A percentile compares a stretch with the other conserved stretches of the same genome.
These are phyloP conservation scores for Chloromyia formosa DNA, from an alignment of 2,888 invertebrate species.

Conservation along the genomic window DNA sequence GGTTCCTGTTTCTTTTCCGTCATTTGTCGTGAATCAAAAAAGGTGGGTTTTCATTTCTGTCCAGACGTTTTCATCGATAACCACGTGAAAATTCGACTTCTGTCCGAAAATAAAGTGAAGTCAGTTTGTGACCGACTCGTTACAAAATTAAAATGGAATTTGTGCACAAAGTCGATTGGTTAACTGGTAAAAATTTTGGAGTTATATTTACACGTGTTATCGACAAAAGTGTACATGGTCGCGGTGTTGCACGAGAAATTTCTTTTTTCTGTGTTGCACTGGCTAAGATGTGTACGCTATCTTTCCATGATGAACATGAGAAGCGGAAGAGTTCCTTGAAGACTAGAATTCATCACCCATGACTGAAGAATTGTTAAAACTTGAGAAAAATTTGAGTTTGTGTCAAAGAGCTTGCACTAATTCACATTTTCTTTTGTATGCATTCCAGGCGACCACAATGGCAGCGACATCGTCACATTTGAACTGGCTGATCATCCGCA, in stretches of 20 bases:
- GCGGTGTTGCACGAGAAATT: neutral
- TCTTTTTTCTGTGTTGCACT: neutral
- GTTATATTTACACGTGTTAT: slow-evolving; percentile 30
- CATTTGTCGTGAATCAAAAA: slow-evolving; percentile 58
- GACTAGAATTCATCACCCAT: slow-evolving; percentile 64
- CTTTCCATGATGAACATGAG: slow-evolving; percentile 58
- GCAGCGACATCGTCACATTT: slow-evolving; percentile 61
- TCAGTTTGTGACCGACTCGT: neutral
- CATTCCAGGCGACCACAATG: slow-evolving; percentile 53
- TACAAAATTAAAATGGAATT: neutral
- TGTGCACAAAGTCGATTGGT: neutral
- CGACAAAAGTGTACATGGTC: neutral
- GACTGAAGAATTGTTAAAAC: slow-evolving; percentile 55
- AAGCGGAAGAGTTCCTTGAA: slow-evolving; percentile 63
- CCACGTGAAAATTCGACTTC: slow-evolving; percentile 53
- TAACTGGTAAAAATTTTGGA: slow-evolving; percentile 24
- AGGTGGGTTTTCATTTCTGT: slow-evolving; percentile 60
- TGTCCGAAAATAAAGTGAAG: neutral
- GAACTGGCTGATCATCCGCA: slow-evolving; percentile 65
- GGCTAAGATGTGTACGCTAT: neutral
- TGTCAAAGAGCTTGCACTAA: neutral
- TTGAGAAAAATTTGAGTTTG: neutral
- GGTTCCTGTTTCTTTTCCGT: slow-evolving; percentile 64
- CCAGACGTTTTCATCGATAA: slow-evolving; percentile 52
- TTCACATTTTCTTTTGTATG: slow-evolving; percentile 5